These are phyloP conservation scores for Diabrotica undecimpunctata DNA, from an alignment of 1,140 invertebrate genomes.

Conservation along the genomic window DNA sequence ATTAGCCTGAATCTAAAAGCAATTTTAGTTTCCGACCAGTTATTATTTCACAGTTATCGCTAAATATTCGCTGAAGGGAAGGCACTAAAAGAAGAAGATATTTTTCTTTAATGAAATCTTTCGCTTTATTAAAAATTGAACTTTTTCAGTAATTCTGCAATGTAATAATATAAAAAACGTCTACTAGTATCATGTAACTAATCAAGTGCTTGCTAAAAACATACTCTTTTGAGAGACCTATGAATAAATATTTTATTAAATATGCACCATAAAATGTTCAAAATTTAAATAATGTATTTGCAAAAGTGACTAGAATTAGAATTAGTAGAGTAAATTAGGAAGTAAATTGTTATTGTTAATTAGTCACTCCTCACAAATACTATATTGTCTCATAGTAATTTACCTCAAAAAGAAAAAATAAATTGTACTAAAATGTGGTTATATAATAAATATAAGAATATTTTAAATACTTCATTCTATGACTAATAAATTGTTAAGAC, in stretches of 20 bases:
- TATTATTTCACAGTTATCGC: too few relatives aligned
- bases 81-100: too few relatives aligned
- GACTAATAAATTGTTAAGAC: slow-evolving; percentile 16
- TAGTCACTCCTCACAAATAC: slow-evolving; percentile 36
- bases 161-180: too few relatives aligned
- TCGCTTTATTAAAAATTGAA: too few relatives aligned
- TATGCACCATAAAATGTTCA: background rate
- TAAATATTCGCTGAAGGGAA: too few relatives aligned
- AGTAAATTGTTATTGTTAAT: slow-evolving; percentile 25
- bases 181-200: too few relatives aligned
- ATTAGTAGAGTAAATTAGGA: slow-evolving; percentile 19
- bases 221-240: too few relatives aligned
- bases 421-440: slow-evolving; percentile 34
- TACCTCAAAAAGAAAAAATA: slow-evolving; percentile 23
- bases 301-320: slow-evolving; percentile 27
- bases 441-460: slow-evolving; percentile 33
- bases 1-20: too few relatives aligned
- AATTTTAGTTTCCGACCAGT: too few relatives aligned
- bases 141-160: too few relatives aligned
- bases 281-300: slow-evolving; percentile 23
- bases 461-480: slow-evolving; percentile 22
- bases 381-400: slow-evolving; percentile 35
- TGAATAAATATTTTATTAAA: background rate
- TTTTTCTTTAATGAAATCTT: too few relatives aligned
- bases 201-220: too few relatives aligned